Evolutionary conservation across 1,140 invertebrate genomes (phyloP), one percentile per base, ranked within the genome.

Genomic region (Nephila pilipes): DNA sequence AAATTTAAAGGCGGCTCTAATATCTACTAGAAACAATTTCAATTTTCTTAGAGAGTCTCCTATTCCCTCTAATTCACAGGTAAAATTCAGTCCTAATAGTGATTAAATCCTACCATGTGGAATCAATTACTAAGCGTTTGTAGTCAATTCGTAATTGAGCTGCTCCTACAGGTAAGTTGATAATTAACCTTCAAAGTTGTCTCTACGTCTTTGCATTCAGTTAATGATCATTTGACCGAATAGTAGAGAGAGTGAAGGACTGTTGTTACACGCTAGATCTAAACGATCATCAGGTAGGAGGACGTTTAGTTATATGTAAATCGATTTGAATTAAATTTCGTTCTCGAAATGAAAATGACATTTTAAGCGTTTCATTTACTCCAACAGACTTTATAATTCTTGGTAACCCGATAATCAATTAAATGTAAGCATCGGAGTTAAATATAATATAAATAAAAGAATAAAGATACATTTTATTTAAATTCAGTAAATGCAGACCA

Each of bases 151-250:
- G 32, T 36, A 75, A 75, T 12, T 29, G 32, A 20, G 10, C 29
- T 5, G 14, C 18, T 36, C 29, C 46, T 18, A 36, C 69, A 75
- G 69, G 29, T 75, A 75, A 75, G 29, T 32, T 32, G 69, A 75
- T 75, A 75, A 75, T 75, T 75, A 75, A 36, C 29, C 69, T 16
- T 32, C 29, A 75, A 36, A 75, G 69, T 32, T 32, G 69, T 60
- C 69, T 36, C 29, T 32, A 36, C 22, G 32, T 32, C 32, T 20
- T 32, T 16, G 5, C 16, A 75, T 32, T 36, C 69, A 36, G 69
- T 75, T 18, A 75, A 32, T 65, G 63, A 32, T 75, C 25, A 32
- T 75, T 20, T 20, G 18, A 75, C 12, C 18, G 29, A 36, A 75
- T 60, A 22, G 58, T 5, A 60, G 58, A 18, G 58, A 18, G 58